Conservation (phyloP, 2,113 vertebrate species). For the Myxocyprinus asiaticus region DNA sequence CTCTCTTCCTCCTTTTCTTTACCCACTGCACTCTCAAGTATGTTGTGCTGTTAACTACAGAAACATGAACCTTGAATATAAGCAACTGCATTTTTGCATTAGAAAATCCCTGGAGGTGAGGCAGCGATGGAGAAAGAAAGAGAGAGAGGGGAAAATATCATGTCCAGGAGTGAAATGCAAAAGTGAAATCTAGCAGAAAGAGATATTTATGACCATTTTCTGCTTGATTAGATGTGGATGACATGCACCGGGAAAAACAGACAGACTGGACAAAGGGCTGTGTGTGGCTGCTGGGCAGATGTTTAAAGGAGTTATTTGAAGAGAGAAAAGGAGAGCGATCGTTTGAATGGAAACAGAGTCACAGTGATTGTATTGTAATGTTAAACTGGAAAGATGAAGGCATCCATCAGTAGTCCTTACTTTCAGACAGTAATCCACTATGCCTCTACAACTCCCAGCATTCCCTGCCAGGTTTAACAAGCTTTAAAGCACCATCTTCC, state of each 20-base stretch:
- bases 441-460: neutral
- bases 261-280: slow-evolving; percentile 86
- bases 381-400: neutral
- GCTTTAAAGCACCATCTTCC: neutral
- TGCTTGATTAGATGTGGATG: slow-evolving; percentile 98
- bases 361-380: slow-evolving; percentile 55
- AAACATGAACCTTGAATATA: slow-evolving; percentile 81
- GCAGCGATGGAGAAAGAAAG: slow-evolving; percentile 39
- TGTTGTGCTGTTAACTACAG: slow-evolving; percentile 56
- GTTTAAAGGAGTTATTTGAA: slow-evolving; percentile 73
- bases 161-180: slow-evolving; percentile 93
- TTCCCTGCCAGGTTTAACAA: neutral
- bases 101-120: slow-evolving; percentile 83
- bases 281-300: slow-evolving; percentile 85
- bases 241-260: slow-evolving; percentile 89
- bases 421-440: neutral
- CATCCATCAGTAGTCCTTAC: neutral
- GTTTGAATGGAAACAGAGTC: slow-evolving; percentile 68
- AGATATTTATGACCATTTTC: slow-evolving; percentile 99
- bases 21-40: slow-evolving; percentile 69
- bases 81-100: slow-evolving; percentile 90
- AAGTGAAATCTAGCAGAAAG: slow-evolving; percentile 99
- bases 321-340: slow-evolving; percentile 70
- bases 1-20: slow-evolving; percentile 1
- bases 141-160: slow-evolving; percentile 76